These are phyloP conservation scores for Lacanobia wlatinum DNA, from an alignment of 2,888 invertebrate species.

Conservation along the genomic window DNA sequence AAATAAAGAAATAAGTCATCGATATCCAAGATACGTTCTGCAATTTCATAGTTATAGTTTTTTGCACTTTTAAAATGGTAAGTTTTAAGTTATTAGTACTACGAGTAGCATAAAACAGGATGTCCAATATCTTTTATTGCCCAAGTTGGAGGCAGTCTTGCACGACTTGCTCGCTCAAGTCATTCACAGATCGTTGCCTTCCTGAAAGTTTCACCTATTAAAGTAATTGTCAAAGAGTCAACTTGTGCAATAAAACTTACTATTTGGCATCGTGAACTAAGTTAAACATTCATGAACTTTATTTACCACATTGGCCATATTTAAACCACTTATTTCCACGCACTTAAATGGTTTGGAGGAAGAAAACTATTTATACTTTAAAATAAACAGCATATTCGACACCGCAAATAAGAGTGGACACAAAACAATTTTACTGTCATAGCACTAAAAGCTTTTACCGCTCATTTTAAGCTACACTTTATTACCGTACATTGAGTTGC, in stretches of 20 bases:
- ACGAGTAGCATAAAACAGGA: background rate
- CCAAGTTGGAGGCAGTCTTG: background rate
- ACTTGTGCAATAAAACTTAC: slow-evolving; percentile 15
- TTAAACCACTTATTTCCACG: background rate
- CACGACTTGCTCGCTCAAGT: background rate
- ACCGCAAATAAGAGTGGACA: background rate
- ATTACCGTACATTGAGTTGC: slow-evolving; percentile 15
- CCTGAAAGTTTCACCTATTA: background rate
- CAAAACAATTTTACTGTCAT: background rate
- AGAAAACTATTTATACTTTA: background rate
- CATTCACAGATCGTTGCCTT: background rate
- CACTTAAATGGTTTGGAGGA: background rate
- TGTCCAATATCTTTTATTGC: slow-evolving; percentile 20
- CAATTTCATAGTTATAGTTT: slow-evolving; percentile 7
- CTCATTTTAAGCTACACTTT: slow-evolving; percentile 22
- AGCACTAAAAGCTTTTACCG: slow-evolving; percentile 27
- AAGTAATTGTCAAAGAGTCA: background rate
- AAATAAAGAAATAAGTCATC: slow-evolving; percentile 10
- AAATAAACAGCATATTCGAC: background rate
- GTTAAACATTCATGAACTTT: background rate
- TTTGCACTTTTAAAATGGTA: slow-evolving; percentile 7
- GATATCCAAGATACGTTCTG: background rate
- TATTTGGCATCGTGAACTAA: slow-evolving; percentile 2
- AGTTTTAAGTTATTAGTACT: slow-evolving; percentile 5
- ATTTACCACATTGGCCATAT: background rate